Percentiles rank a stretch among this genome's conserved stretches.
Evolutionary conservation across 2,113 vertebrate species (phyloP).

Genomic region (Archocentrus centrarchus): DNA sequence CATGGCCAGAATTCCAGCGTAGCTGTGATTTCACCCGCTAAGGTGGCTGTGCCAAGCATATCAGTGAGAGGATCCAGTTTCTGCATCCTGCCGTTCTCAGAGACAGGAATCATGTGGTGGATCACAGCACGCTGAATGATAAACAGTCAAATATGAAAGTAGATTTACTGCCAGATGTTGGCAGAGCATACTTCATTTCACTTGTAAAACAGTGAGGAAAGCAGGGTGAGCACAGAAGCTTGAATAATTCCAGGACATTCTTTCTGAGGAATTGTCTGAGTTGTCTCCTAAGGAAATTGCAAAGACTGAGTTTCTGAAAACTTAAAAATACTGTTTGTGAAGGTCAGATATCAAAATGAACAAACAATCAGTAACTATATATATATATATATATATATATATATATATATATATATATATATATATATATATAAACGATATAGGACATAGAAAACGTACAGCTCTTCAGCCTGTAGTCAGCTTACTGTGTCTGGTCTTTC

Average conservation of each 20-base stretch:
- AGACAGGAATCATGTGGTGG: constrained; percentile 41
- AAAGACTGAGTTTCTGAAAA: not conserved
- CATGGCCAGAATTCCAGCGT: constrained; percentile 16
- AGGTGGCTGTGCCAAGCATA: constrained; percentile 43
- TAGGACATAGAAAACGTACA: not conserved
- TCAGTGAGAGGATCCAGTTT: constrained; percentile 42
- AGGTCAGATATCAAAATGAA: not conserved
- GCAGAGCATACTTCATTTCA: constrained; percentile 59
- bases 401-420: no score
- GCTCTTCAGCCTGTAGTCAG: not conserved
- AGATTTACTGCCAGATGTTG: constrained; percentile 72
- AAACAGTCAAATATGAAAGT: constrained; percentile 63
- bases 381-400: no score
- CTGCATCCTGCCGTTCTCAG: constrained; percentile 33
- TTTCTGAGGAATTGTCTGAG: constrained; percentile 44
- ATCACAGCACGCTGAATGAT: constrained; percentile 53
- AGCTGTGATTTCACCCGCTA: constrained; percentile 52
- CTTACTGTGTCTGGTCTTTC: not conserved
- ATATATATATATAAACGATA: no score
- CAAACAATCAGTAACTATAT: no score
- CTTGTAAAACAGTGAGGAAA: constrained; percentile 61
- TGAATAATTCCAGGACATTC: constrained; percentile 61
- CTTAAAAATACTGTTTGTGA: not conserved
- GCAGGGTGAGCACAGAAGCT: constrained; percentile 35
- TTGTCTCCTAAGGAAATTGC: constrained; percentile 43